Evolutionary conservation across 2,888 invertebrate genomes (phyloP).

Genomic region (Plusia festucae): DNA sequence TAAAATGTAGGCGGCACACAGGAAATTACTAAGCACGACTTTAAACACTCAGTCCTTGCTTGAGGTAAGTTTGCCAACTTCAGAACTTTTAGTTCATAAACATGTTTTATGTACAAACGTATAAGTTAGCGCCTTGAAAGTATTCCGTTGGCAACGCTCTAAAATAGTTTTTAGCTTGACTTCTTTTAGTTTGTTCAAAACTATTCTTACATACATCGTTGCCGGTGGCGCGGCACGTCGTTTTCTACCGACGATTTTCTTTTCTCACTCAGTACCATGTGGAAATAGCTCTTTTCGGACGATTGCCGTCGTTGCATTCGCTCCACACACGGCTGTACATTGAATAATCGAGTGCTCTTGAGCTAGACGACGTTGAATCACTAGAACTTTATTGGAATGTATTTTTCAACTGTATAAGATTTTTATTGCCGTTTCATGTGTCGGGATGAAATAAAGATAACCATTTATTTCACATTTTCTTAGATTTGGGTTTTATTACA

Average conservation of each 20-base stretch:
- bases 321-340: conserved; percentile 64
- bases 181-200: conserved; percentile 61
- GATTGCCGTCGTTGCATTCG: conserved; percentile 65
- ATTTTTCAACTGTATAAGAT: conserved; percentile 33
- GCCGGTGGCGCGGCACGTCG: conserved; percentile 48
- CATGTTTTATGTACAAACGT: conserved; percentile 30
- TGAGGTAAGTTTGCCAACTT: conserved; percentile 23
- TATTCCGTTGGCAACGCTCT: conserved; percentile 49
- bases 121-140: conserved; percentile 47
- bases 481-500: not conserved
- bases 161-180: conserved; percentile 59
- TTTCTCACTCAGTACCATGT: conserved; percentile 66
- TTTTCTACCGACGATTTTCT: conserved; percentile 69
- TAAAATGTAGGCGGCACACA: conserved; percentile 10
- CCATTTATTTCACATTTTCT: conserved; percentile 16
- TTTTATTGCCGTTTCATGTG: conserved; percentile 28
- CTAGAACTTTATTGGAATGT: conserved; percentile 45
- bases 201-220: conserved; percentile 45
- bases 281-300: conserved; percentile 77
- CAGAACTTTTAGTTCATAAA: conserved; percentile 46
- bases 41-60: conserved; percentile 23
- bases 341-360: conserved; percentile 76
- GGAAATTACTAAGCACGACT: not conserved
- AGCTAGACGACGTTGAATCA: conserved; percentile 35
- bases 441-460: conserved; percentile 18